Evolutionary conservation across 1,140 invertebrate species (phyloP), one percentile per base, ranked within the genome.

Genomic region (Geopemphigus sp.): DNA sequence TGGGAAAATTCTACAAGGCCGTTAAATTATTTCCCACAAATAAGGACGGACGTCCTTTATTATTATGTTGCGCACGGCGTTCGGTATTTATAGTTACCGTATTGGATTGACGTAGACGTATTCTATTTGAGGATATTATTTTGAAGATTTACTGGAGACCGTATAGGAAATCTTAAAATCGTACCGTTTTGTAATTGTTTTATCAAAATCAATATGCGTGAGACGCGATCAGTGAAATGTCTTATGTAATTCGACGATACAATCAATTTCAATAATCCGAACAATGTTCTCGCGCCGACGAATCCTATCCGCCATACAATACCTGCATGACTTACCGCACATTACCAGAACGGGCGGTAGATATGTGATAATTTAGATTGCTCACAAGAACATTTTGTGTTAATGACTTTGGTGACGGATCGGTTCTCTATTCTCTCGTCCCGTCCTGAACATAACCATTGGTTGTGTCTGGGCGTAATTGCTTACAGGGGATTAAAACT

Each of bases 401-500:
- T 64, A 59, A 15, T 59, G 39, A 39, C 57, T 57, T 26, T 45
- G 54, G 29, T 59, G 54, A 74, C 72, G 29, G 72, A 39, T 45
- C 29, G 24, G 50, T 47, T 15, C 32, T n/a, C n/a, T 68, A 15
- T 68, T 68, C n/a, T 68, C 12, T 15, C 39, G 0, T 24, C 10
- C 26, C 1, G 50, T 29, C 10, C 15, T 10, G 70, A 53, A 73
- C 19, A 54, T 73, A 54, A 73, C 22, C 26, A 14, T 54, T 19
- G 50, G 53, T n/a, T 56, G 50, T n/a, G n/a, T n/a, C 29, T 57
- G 70, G n/a, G 50, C 53, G 24, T 61, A 63, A 63, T 63, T 61
- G 74, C 74, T 63, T 50, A 50, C 50, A 63, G 57, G 57, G 74
- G 57, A 63, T 78, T 61, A 63, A 59, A 78, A 63, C 24, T 57